phyloP scores from a whole-genome alignment of 2,113 vertebrate genomes.

The Leucosticte australis region DNA sequence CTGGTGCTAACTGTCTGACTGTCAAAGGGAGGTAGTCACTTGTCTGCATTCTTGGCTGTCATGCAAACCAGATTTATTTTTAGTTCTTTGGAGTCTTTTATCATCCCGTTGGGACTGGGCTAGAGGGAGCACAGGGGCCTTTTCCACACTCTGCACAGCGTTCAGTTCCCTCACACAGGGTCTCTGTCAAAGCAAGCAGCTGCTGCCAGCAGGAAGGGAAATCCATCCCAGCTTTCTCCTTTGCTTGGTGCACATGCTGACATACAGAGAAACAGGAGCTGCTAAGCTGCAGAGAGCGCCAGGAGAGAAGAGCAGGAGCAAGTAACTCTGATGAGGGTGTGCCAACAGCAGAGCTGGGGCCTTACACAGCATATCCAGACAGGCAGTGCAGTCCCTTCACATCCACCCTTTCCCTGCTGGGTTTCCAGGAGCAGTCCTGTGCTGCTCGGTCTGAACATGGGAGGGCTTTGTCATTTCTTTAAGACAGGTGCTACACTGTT shows the following conservation, averaged over 20 bases:
- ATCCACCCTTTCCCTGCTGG: accelerated
- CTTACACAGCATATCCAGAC: accelerated
- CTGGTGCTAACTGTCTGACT: neutral
- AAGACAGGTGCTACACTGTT: accelerated
- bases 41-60: neutral
- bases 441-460: accelerated
- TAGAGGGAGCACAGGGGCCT: accelerated
- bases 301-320: neutral
- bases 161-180: accelerated
- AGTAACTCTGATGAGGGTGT: no score
- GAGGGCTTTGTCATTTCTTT: neutral
- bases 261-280: neutral
- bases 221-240: neutral
- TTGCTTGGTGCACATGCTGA: neutral
- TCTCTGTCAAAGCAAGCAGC: neutral
- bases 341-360: neutral
- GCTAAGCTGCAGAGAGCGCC: neutral
- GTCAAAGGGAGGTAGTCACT: neutral
- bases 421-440: neutral
- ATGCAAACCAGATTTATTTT: neutral
- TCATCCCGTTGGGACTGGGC: neutral
- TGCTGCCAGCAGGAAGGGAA: neutral
- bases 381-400: neutral
- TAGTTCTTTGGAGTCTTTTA: neutral
- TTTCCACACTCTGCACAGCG: accelerated